Percentiles rank a stretch among this genome's conserved stretches.
Conservation (phyloP, 2,888 invertebrate genomes). For the Chironomus tentans region DNA sequence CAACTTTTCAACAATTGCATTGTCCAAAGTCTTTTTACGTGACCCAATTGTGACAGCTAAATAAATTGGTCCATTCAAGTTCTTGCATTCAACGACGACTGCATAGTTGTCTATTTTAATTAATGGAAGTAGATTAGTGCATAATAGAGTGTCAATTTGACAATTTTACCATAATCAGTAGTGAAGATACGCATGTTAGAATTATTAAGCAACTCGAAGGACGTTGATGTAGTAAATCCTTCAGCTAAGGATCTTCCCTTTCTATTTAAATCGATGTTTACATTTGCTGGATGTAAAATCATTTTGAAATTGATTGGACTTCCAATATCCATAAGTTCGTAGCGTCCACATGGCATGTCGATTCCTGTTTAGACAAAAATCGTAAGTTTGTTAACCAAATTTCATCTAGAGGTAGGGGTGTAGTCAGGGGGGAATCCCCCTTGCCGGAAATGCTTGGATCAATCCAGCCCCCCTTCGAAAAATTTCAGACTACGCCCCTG, state of each 20-base stretch:
- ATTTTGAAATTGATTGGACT: background rate
- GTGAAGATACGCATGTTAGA: background rate
- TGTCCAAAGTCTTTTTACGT: background rate
- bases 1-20: background rate
- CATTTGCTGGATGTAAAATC: background rate
- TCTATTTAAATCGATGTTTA: background rate
- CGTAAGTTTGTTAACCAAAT: no score
- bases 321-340: background rate
- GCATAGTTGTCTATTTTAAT: background rate
- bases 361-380: background rate
- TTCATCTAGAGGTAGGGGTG: no score
- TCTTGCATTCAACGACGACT: background rate
- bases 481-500: no score
- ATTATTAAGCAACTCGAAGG: background rate
- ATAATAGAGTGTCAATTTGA: no score
- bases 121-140: no score
- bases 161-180: background rate
- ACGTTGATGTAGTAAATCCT: background rate
- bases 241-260: background rate
- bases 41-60: background rate
- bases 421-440: no score
- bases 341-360: background rate
- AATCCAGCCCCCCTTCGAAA: no score
- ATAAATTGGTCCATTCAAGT: background rate
- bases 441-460: no score